phyloP scores from a whole-genome alignment of 2,888 invertebrate species.

The Syrista parreyssii region DNA sequence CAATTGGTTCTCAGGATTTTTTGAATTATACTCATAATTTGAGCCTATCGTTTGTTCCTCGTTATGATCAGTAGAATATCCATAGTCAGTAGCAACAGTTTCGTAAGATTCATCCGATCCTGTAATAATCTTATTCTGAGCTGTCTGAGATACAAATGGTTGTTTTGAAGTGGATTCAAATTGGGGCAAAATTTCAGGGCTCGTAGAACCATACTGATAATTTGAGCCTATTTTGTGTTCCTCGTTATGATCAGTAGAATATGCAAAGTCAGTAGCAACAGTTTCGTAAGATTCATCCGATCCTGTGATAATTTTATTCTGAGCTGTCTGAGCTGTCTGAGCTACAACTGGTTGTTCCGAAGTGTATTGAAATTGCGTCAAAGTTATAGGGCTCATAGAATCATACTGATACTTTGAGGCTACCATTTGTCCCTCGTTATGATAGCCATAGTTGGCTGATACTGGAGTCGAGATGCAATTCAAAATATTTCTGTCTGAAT shows the following conservation, averaged over 20 bases:
- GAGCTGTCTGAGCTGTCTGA: not conserved
- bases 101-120: too few relatives aligned
- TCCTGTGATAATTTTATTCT: not conserved
- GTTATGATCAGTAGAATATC: too few relatives aligned
- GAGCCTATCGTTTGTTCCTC: too few relatives aligned
- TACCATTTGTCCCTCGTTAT: not conserved
- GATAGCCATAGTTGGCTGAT: not conserved
- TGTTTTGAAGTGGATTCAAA: too few relatives aligned
- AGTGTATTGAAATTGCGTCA: not conserved
- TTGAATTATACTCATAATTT: too few relatives aligned
- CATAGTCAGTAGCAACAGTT: too few relatives aligned
- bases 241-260: not conserved
- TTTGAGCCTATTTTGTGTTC: rapidly evolving
- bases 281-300: not conserved
- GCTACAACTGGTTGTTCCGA: not conserved
- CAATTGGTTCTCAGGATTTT: too few relatives aligned
- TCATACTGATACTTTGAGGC: not conserved
- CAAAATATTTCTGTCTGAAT: not conserved
- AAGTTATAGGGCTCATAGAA: not conserved
- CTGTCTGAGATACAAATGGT: too few relatives aligned
- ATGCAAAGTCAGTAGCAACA: not conserved
- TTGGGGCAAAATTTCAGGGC: too few relatives aligned
- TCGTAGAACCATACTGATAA: too few relatives aligned
- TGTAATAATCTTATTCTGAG: too few relatives aligned
- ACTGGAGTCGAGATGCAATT: not conserved